phyloP scores from a whole-genome alignment of 2,888 invertebrate species.

The Ectemnius lituratus region DNA sequence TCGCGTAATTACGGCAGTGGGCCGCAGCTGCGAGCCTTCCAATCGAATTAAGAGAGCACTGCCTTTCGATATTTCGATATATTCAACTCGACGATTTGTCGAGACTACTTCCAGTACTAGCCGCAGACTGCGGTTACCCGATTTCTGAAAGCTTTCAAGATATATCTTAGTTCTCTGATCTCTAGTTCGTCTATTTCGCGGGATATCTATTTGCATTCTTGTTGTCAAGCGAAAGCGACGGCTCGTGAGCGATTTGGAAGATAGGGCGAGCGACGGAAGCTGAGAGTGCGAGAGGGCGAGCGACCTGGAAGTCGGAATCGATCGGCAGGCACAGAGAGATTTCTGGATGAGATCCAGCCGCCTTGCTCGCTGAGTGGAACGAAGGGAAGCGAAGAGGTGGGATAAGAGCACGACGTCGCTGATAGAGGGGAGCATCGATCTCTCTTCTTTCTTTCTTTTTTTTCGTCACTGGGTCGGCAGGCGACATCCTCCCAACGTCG shows the following conservation, averaged over 20 bases:
- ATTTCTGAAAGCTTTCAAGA: too few species aligned
- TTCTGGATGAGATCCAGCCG: conserved; percentile 12
- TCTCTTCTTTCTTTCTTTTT: conserved; percentile 16
- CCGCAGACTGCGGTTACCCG: conserved; percentile 10
- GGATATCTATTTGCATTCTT: conserved; percentile 50
- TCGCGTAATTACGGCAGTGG: conserved; percentile 26
- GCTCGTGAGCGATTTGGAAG: neutral
- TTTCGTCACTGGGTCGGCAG: conserved; percentile 5
- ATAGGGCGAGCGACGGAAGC: neutral
- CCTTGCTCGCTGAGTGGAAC: conserved; percentile 19
- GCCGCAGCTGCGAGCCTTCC: conserved; percentile 2
- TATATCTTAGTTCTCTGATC: too few species aligned
- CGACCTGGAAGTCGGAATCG: conserved; percentile 36
- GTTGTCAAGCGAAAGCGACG: conserved; percentile 34
- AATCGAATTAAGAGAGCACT: conserved; percentile 9
- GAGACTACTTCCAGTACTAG: conserved; percentile 33
- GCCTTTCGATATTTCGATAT: conserved; percentile 2
- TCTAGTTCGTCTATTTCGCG: conserved; percentile 19
- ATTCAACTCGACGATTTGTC: conserved; percentile 10
- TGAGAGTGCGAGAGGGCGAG: neutral
- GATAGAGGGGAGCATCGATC: conserved; percentile 29
- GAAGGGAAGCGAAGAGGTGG: neutral
- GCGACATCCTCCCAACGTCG: neutral
- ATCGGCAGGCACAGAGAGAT: conserved; percentile 18
- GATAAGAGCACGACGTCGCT: conserved; percentile 35